Evolutionary conservation across 2,797 vertebrate species (phyloP).

Genomic region (Rhincodon typus): DNA sequence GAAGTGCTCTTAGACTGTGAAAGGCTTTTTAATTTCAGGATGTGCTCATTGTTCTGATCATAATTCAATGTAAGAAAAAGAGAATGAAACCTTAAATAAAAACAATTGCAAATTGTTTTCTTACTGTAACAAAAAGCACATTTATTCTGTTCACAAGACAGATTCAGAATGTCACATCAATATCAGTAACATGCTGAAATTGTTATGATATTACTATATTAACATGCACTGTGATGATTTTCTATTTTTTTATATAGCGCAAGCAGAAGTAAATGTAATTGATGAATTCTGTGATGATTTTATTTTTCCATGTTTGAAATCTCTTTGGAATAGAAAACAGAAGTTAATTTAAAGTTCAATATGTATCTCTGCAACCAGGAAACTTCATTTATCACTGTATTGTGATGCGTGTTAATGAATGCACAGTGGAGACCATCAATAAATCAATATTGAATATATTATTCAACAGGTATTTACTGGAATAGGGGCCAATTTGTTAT

Average conservation of each 20-base stretch:
- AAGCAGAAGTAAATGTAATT: constrained; percentile 30
- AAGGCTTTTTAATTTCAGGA: neutral
- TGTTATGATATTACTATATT: constrained; percentile 34
- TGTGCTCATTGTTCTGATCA: neutral
- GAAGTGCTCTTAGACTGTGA: neutral
- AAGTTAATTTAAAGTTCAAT: constrained; percentile 38
- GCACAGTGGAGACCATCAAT: constrained; percentile 34
- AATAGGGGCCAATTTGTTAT: constrained; percentile 36
- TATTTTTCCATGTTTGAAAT: constrained; percentile 37
- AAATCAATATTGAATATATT: constrained; percentile 38
- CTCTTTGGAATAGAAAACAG: constrained; percentile 34
- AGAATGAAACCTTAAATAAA: neutral
- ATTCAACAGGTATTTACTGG: constrained; percentile 37
- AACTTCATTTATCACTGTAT: constrained; percentile 32
- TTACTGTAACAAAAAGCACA: neutral
- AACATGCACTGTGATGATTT: constrained; percentile 34
- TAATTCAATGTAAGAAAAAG: neutral
- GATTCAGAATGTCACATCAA: constrained; percentile 21
- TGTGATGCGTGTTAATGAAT: constrained; percentile 30
- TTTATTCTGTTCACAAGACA: constrained; percentile 17
- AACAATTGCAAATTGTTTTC: neutral
- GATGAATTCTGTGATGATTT: constrained; percentile 36
- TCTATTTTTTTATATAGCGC: constrained; percentile 21
- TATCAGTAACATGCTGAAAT: constrained; percentile 29
- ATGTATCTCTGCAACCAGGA: constrained; percentile 24